Evolutionary conservation across 2,797 vertebrate genomes (phyloP), one percentile per base, ranked within the genome.

Genomic region (Enteromius thamalakanensis): DNA sequence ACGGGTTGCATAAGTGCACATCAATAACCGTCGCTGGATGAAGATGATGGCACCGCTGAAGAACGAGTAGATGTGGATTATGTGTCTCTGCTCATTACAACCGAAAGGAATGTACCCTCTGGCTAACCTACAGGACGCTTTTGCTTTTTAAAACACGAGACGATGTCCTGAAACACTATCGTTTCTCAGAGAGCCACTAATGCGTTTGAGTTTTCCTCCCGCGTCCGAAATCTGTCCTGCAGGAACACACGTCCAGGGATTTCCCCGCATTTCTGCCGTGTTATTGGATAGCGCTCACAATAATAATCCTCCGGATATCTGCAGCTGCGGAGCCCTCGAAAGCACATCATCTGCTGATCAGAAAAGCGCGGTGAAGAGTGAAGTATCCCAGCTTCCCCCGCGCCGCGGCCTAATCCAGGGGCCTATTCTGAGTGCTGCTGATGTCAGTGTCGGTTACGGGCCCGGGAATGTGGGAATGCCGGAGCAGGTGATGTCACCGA

Each of bases 381-480:
- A 84, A 86, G 65, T 55, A 69, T 79, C 34, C 21, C 45, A 71
- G 83, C 60, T 78, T 87, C 81, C 70, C 65, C 69, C 49, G 67
- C 15, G 78, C 83, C 15, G 11, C 5, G 23, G 77, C 76, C 84
- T 88, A 86, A 88, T 89, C 90, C 91, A 19, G 62, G 87, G 78
- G 83, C 83, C 94, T 95, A 93, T 94, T 95, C 94, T 93, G 94
- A 95, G 92, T 88, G 88, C 81, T 93, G 91, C 81, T 93, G 91
- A 92, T 91, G 91, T 94, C 93, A 81, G 90, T 37, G 75, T 87
- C 90, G 42, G 40, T 90, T 91, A 92, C 92, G 91, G 91, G 89
- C 91, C 90, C 76, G 10, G 83, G 77, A 91, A 93, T 94, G 91
- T 89, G 90, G 90, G 90, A 91, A 91, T 91, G 89, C 89, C 90